phyloP scores from a whole-genome alignment of 2,888 invertebrate genomes.

The Drosophila vallismaia region DNA sequence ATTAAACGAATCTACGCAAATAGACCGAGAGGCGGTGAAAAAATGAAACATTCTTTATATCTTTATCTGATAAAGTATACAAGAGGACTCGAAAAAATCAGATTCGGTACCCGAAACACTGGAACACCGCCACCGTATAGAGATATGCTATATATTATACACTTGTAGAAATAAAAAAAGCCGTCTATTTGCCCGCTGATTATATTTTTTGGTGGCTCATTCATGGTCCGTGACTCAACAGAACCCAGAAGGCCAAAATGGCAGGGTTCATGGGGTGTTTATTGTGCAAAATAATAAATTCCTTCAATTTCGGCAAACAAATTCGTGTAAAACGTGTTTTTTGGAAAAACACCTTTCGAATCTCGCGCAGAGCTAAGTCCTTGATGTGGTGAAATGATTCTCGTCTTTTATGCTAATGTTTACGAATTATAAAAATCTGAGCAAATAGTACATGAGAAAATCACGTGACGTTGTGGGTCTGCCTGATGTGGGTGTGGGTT shows the following conservation, averaged over 20 bases:
- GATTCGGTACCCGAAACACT: constrained; percentile 3
- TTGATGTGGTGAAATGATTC: constrained; percentile 13
- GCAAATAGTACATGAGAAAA: constrained; percentile 44
- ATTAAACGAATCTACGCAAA: constrained; percentile 70
- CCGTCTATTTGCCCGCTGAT: constrained; percentile 17
- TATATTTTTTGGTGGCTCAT: constrained; percentile 25
- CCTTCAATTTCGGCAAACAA: constrained; percentile 1
- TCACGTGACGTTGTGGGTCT: constrained; percentile 37
- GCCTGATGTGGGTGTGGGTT: constrained; percentile 10
- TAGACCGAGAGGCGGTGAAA: constrained; percentile 33
- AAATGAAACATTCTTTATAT: constrained; percentile 23
- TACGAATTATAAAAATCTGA: constrained; percentile 46
- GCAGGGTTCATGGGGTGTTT: constrained; percentile 12
- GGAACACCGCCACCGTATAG: constrained; percentile 26
- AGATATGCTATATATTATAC: constrained; percentile 40
- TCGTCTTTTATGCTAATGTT: constrained; percentile 21
- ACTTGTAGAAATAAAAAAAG: constrained; percentile 19
- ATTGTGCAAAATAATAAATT: constrained; percentile 19
- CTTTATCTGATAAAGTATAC: constrained; percentile 34
- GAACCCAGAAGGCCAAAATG: constrained; percentile 6
- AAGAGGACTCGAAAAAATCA: constrained; percentile 13
- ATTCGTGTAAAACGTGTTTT: not conserved
- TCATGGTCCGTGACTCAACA: constrained; percentile 27
- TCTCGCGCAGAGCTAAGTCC: not conserved
- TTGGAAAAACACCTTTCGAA: constrained; percentile 5